Evolutionary conservation across 2,797 vertebrate genomes (phyloP).

Genomic region (Halcyon smyrnensis): DNA sequence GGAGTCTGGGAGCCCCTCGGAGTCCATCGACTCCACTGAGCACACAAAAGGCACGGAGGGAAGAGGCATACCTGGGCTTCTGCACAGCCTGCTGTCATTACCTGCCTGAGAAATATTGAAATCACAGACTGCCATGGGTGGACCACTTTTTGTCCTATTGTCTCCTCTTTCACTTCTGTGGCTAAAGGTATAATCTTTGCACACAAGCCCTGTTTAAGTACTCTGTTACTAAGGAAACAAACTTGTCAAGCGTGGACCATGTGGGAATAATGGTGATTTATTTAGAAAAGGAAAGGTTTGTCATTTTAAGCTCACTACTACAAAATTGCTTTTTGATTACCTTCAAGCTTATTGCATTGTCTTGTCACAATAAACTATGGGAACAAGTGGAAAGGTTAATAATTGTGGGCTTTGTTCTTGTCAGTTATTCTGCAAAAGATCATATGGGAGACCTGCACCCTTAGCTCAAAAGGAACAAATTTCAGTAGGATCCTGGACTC

Average conservation of each 20-base stretch:
- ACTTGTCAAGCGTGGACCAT: slow-evolving; percentile 79
- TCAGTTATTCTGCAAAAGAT: slow-evolving; percentile 73
- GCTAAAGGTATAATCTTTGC: slow-evolving; percentile 66
- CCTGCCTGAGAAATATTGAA: neutral
- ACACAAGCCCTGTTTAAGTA: slow-evolving; percentile 74
- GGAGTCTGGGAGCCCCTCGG: neutral
- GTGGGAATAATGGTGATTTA: slow-evolving; percentile 84
- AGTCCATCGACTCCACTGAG: neutral
- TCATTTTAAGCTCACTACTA: slow-evolving; percentile 83
- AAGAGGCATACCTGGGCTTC: neutral
- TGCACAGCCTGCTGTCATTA: neutral
- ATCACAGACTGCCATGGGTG: neutral
- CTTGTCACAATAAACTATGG: slow-evolving; percentile 84
- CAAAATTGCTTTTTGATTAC: slow-evolving; percentile 86
- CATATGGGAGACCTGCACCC: slow-evolving; percentile 20
- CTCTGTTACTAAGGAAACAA: slow-evolving; percentile 85
- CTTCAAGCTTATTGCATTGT: slow-evolving; percentile 83
- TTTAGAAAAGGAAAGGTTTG: slow-evolving; percentile 84
- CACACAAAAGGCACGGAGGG: neutral
- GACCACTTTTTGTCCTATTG: slow-evolving; percentile 15
- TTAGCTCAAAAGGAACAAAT: neutral
- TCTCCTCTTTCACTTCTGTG: slow-evolving; percentile 55
- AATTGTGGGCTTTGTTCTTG: slow-evolving; percentile 76
- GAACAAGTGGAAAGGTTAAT: slow-evolving; percentile 84
- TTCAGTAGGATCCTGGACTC: neutral